phyloP scores from a whole-genome alignment of 37 sponge, comb jelly and placozoan genomes.

The Cliona cf. orientalis region DNA sequence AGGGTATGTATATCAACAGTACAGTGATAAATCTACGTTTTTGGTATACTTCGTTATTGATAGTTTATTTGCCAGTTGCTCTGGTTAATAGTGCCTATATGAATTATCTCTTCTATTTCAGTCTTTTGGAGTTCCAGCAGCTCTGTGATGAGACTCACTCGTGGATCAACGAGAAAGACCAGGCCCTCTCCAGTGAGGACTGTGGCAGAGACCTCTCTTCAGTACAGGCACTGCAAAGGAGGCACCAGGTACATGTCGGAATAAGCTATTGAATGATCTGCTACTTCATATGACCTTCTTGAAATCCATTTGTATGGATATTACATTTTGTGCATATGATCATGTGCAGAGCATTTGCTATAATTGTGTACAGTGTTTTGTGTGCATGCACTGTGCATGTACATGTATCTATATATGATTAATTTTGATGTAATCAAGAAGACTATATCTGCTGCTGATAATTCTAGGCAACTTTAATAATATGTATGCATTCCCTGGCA shows the following conservation, averaged over 20 bases:
- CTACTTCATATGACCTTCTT: neutral
- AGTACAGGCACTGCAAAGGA: slow-evolving; percentile 88
- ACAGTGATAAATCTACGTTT: too few relatives aligned
- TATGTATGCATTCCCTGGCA: slow-evolving; percentile 11
- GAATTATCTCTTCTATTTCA: neutral
- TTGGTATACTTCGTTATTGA: neutral
- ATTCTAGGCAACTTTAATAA: too few relatives aligned
- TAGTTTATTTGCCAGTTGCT: neutral
- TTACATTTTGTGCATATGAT: neutral
- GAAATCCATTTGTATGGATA: slow-evolving; percentile 3
- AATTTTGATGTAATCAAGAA: too few relatives aligned
- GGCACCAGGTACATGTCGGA: slow-evolving; percentile 74
- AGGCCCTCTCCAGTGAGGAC: slow-evolving; percentile 85
- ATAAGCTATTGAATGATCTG: neutral
- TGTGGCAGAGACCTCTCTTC: slow-evolving; percentile 82
- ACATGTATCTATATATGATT: slow-evolving; percentile 29
- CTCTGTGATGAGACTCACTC: slow-evolving; percentile 91
- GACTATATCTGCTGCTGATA: too few relatives aligned
- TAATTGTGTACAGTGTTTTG: neutral
- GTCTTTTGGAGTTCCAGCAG: slow-evolving; percentile 78
- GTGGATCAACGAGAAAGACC: slow-evolving; percentile 94
- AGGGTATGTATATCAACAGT: slow-evolving; percentile 54
- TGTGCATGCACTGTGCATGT: too few relatives aligned
- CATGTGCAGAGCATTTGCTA: neutral
- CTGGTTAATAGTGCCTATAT: neutral